Base-by-base conservation (phyloP, 2,113 vertebrate genomes). In the Pagrus major region DNA sequence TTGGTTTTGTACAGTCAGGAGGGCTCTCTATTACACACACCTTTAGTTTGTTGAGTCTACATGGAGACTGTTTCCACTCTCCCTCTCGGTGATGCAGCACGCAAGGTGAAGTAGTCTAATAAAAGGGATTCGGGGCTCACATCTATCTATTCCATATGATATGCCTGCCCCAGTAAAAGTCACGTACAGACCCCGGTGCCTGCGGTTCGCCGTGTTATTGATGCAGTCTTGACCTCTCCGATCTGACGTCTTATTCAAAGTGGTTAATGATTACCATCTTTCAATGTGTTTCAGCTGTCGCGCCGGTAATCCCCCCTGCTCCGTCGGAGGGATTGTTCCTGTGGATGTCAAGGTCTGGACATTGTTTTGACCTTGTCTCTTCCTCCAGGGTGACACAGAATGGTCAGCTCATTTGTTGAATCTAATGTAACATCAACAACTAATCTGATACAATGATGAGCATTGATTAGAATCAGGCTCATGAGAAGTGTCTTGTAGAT, bases 111-210 rank as follows among this genome's bases (percentile, higher is more conserved):
- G 37, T n/a, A 15, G 27, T 59, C 25, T 66, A 73, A 81, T 93
- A 92, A 94, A 93, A 92, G 70, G 77, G 78, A 89, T 86, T 80
- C 64, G 54, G 54, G 65, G 33, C 86, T 90, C 85, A 91, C 89
- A 89, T 95, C 94, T 95, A 95, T 95, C 89, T 92, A 79, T 95
- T 93, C 91, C 93, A 94, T 91, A 90, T 93, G 94, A 91, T 92
- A 71, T 78, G 76, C 90, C 84, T 88, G 84, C 63, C 49, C 79
- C 79, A 74, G 88, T 87, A 80, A 84, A 88, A 93, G 94, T 94
- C 91, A 90, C 85, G 64, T 85, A 69, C 29, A 25, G 72, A 80
- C 81, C 89, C 68, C 23, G 84, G 83, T 33, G 81, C 42, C 63
- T 55, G 85, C 44, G 76, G 79, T 83, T 87, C 66, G 65, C 67